These are phyloP conservation scores for Daktulosphaira vitifoliae DNA, from an alignment of 1,140 invertebrate genomes.

Conservation along the genomic window DNA sequence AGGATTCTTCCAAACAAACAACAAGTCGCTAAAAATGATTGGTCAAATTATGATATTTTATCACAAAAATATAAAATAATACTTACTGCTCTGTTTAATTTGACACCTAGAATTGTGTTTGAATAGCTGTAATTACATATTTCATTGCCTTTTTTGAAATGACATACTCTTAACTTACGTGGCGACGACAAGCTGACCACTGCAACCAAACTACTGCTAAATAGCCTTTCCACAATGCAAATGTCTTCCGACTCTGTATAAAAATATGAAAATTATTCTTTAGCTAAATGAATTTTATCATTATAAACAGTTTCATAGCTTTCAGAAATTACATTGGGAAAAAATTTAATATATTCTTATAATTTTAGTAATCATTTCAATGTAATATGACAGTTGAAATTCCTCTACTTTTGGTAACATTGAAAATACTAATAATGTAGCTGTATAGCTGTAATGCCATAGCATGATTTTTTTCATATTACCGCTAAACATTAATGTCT, in stretches of 20 bases:
- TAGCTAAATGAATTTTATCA: neutral
- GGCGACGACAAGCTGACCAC: conserved; percentile 86
- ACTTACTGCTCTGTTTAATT: conserved; percentile 88
- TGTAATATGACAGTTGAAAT: neutral
- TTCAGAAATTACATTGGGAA: neutral
- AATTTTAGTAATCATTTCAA: no score
- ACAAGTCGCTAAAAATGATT: conserved; percentile 77
- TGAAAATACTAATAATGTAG: no score
- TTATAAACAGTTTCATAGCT: neutral
- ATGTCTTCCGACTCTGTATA: conserved; percentile 69
- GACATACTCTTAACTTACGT: conserved; percentile 89
- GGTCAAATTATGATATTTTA: no score
- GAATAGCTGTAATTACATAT: conserved; percentile 98
- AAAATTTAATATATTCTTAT: neutral
- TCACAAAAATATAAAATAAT: neutral
- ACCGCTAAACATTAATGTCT: no score
- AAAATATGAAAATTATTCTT: conserved; percentile 29
- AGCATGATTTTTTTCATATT: no score
- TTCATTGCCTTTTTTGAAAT: conserved; percentile 96
- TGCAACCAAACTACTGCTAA: conserved; percentile 92
- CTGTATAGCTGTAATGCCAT: no score
- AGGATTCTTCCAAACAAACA: conserved; percentile 93
- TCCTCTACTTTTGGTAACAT: no score
- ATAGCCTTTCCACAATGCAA: conserved; percentile 89
- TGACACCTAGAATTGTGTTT: conserved; percentile 92